Percentiles rank a stretch among this genome's conserved stretches.
Evolutionary conservation across 1,140 invertebrate genomes (phyloP).

Genomic region (Formica selysi): DNA sequence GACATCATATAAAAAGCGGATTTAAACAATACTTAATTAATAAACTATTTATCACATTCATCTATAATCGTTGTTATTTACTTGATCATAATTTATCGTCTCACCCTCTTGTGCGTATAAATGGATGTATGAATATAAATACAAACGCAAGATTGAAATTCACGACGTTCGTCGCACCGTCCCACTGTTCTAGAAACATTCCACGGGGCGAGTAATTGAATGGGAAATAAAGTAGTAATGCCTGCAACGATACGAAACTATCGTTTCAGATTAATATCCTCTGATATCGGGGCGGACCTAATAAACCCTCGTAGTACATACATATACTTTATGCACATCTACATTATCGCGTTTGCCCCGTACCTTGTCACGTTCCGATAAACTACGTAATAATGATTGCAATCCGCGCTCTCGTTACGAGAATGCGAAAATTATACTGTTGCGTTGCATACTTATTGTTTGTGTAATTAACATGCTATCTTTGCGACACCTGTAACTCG

Average conservation of each 20-base stretch:
- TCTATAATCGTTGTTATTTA: conserved; percentile 15
- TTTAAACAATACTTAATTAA: conserved; percentile 35
- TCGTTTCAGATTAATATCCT: conserved; percentile 69
- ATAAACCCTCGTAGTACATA: conserved; percentile 1
- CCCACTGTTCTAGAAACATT: conserved; percentile 67
- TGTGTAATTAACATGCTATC: conserved; percentile 20
- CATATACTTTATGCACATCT: neutral
- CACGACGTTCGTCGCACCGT: conserved; percentile 38
- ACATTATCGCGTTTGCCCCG: neutral
- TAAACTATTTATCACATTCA: conserved; percentile 36
- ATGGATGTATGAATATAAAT: neutral
- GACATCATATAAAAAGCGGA: conserved; percentile 14
- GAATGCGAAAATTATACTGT: conserved; percentile 22
- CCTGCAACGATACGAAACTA: conserved; percentile 56
- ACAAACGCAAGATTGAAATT: conserved; percentile 37
- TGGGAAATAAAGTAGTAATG: conserved; percentile 67
- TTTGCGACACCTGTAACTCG: conserved; percentile 53
- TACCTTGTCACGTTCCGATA: conserved; percentile 2
- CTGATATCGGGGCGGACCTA: conserved; percentile 55
- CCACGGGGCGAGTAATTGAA: conserved; percentile 68
- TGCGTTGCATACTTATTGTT: neutral
- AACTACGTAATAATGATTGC: conserved; percentile 32
- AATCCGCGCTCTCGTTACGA: conserved; percentile 25
- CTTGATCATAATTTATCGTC: conserved; percentile 44
- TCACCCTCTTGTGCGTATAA: neutral